phyloP scores from a whole-genome alignment of 2,113 vertebrate genomes.

The Drymodes brunneopygia region DNA sequence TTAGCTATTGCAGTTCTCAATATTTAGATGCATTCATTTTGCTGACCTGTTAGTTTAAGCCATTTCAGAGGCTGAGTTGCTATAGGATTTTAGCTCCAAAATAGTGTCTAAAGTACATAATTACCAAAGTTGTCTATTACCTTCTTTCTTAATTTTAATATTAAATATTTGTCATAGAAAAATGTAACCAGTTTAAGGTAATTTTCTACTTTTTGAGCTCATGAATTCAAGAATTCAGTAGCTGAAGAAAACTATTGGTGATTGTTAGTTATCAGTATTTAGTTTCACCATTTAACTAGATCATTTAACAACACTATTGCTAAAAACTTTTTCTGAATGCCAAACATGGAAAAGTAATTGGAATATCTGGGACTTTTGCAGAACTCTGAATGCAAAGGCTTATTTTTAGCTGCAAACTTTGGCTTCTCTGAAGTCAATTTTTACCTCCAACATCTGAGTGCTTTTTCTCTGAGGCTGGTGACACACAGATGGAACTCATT shows the following conservation, averaged over 20 bases:
- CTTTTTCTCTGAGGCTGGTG: constrained; percentile 34
- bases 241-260: not conserved
- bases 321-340: not conserved
- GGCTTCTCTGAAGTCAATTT: constrained; percentile 25
- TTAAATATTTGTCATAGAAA: not conserved
- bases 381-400: constrained; percentile 7
- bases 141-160: not conserved
- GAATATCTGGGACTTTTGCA: not conserved
- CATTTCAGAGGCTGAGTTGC: not conserved
- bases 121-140: not conserved
- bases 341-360: not conserved
- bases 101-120: not conserved
- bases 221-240: not conserved
- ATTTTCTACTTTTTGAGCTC: not conserved
- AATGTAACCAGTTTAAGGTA: not conserved
- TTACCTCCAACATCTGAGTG: constrained; percentile 35
- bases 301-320: not conserved
- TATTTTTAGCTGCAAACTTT: constrained; percentile 46
- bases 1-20: not conserved
- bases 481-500: constrained; percentile 51
- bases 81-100: not conserved
- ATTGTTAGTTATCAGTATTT: not conserved
- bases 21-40: not conserved
- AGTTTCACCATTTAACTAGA: not conserved
- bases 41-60: not conserved